Evolutionary conservation across 1,140 invertebrate species (phyloP), one percentile per base, ranked within the genome.

Genomic region (Doryteuthis pealeii): DNA sequence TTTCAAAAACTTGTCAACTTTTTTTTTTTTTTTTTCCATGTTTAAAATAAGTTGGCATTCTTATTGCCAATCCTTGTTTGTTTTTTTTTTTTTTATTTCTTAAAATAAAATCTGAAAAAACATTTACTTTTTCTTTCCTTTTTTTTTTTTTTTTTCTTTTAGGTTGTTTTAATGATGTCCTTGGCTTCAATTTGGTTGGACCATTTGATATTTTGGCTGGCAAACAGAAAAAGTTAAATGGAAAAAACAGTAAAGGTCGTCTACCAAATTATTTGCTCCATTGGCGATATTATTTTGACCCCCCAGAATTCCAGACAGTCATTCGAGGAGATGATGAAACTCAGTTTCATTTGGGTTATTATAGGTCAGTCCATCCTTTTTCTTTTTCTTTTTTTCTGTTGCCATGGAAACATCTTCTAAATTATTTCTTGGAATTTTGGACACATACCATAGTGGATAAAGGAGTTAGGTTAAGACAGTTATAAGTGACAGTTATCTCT

Each of bases 251-350:
- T 86, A 89, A 43, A 83, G 92, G 80, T 86, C 90, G 35, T 83
- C 91, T 76, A 91, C 92, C 85, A 86, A 87, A 83, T 74, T 96
- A 77, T 86, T 76, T 84, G 1, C 70, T 91, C 45, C 95, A 97
- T 85, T 97, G 94, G 93, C 90, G 96, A 81, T 97, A 94, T 89
- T 97, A 92, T 87, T 96, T 94, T 89, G 96, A 98, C 90, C 94
- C 94, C 62, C 96, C 96, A 45, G 96, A 98, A 89, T 95, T 97
- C 88, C 90, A 86, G 74, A 89, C 87, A 62, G 78, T 89, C 40
- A 71, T 89, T n/a, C 83, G 91, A 84, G 91, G 91, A 68, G 91
- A 92, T 82, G 89, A 91, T 62, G 91, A 90, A 35, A 92, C 90
- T 77, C 91, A 92, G 74, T 92, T 92, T 79, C 95, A 97, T 87